These are phyloP conservation scores for Zophobas atratus DNA, from an alignment of 1,140 invertebrate species.

Conservation along the genomic window DNA sequence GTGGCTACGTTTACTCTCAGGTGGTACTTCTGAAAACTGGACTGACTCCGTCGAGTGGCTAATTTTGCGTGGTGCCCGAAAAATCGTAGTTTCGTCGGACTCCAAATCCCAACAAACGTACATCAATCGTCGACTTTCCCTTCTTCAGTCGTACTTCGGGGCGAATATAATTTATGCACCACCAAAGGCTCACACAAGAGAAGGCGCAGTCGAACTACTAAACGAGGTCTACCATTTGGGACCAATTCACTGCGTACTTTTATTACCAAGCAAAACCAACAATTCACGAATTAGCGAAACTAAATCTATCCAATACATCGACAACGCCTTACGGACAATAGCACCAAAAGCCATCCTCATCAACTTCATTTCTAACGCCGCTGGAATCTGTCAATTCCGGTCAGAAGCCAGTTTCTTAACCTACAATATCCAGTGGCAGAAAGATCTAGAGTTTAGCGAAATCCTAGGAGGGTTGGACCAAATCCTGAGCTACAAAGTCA, in stretches of 20 bases:
- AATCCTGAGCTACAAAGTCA: constrained; percentile 58
- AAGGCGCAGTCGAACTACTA: constrained; percentile 61
- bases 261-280: constrained; percentile 57
- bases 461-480: constrained; percentile 59
- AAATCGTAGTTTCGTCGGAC: constrained; percentile 73
- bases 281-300: constrained; percentile 54
- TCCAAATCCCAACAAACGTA: constrained; percentile 58
- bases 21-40: constrained; percentile 91
- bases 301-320: constrained; percentile 63
- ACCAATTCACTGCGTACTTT: constrained; percentile 61
- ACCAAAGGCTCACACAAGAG: constrained; percentile 59
- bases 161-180: constrained; percentile 59
- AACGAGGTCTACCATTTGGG: constrained; percentile 61
- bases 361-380: constrained; percentile 60
- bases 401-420: constrained; percentile 60
- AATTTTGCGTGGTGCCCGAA: constrained; percentile 83
- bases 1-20: constrained; percentile 64
- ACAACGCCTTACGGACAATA: constrained; percentile 59
- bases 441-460: constrained; percentile 57
- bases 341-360: constrained; percentile 64
- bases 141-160: constrained; percentile 59
- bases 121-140: constrained; percentile 58
- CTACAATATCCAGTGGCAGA: constrained; percentile 61
- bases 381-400: constrained; percentile 59
- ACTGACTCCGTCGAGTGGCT: constrained; percentile 92